phyloP scores from a whole-genome alignment of 2,797 vertebrate species.

The Tapera naevia region DNA sequence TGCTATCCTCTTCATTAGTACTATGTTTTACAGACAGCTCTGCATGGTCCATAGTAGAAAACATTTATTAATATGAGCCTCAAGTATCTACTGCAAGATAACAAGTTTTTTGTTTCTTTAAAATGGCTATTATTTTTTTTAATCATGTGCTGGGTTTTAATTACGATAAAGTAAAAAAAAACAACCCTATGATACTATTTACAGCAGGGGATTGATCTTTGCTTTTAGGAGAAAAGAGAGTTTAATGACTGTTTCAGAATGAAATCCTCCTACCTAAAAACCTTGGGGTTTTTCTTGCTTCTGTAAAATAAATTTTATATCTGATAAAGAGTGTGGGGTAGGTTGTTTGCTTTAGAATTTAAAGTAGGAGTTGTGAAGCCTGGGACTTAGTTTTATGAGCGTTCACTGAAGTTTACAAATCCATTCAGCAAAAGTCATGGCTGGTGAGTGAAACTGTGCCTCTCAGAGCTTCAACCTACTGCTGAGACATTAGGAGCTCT shows the following conservation, averaged over 20 bases:
- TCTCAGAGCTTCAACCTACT: slow-evolving; percentile 49
- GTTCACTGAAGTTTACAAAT: slow-evolving; percentile 37
- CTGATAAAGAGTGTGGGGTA: neutral
- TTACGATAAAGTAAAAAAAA: neutral
- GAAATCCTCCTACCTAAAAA: neutral
- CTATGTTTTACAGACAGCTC: neutral
- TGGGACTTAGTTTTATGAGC: slow-evolving; percentile 34
- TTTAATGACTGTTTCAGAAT: neutral
- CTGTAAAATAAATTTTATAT: neutral
- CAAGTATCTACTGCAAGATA: neutral
- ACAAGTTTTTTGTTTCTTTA: neutral
- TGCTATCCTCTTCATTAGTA: neutral
- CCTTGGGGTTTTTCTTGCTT: neutral
- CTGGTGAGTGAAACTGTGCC: slow-evolving; percentile 41
- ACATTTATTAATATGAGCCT: neutral
- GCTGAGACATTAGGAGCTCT: slow-evolving; percentile 46
- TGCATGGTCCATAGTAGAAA: neutral
- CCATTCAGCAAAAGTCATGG: slow-evolving; percentile 31
- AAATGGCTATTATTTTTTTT: neutral
- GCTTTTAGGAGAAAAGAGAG: neutral
- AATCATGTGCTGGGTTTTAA: neutral
- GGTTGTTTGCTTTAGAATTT: neutral
- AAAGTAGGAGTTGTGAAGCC: neutral
- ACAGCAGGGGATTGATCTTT: neutral
- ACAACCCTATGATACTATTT: accelerated